These are phyloP conservation scores for Clanis bilineata DNA, from an alignment of 2,888 invertebrate species.

Conservation along the genomic window DNA sequence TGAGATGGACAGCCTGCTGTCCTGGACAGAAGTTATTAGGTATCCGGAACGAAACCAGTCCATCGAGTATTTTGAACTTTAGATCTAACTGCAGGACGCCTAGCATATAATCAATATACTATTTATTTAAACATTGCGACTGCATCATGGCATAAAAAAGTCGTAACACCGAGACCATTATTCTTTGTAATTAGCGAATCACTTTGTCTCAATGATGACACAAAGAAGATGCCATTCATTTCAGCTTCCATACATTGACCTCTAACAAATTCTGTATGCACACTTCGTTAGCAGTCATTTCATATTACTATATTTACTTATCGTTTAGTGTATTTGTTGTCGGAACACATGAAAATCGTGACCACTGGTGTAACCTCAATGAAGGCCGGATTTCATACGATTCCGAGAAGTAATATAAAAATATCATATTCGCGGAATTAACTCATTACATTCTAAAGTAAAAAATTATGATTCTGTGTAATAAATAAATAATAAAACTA, in stretches of 20 bases:
- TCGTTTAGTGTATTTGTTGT: slow-evolving; percentile 10
- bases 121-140: too few relatives aligned
- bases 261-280: not conserved
- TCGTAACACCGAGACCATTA: too few relatives aligned
- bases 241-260: not conserved
- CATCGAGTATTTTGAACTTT: too few relatives aligned
- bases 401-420: not conserved
- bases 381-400: slow-evolving; percentile 11
- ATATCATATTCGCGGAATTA: not conserved
- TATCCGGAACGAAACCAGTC: too few relatives aligned
- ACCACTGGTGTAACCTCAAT: slow-evolving; percentile 3
- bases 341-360: slow-evolving; percentile 16
- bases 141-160: too few relatives aligned
- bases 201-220: not conserved
- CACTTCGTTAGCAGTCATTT: slow-evolving; percentile 4
- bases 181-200: not conserved
- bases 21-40: too few relatives aligned
- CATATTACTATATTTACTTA: slow-evolving; percentile 8
- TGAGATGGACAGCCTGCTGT: too few relatives aligned
- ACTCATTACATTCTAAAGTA: not conserved
- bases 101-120: too few relatives aligned
- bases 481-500: too few relatives aligned
- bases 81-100: too few relatives aligned
- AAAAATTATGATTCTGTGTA: too few relatives aligned
- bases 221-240: not conserved